Conservation (phyloP, 2,888 invertebrate species). For the Liopterus haemorrhoidalis region DNA sequence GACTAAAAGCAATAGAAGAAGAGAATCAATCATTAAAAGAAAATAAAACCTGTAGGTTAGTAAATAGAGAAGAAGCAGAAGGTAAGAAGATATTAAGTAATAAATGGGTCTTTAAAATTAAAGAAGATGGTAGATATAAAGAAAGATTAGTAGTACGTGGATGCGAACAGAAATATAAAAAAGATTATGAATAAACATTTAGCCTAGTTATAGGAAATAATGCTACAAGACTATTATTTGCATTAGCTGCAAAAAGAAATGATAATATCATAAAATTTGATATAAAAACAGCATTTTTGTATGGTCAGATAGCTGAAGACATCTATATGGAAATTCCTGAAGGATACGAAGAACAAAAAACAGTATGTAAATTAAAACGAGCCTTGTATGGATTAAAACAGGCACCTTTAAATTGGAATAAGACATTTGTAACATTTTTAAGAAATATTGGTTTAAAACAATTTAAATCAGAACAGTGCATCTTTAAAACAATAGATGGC, state of each 20-base stretch:
- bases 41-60: constrained; percentile 22
- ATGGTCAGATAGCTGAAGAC: constrained; percentile 13
- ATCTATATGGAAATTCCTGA: constrained; percentile 17
- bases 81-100: constrained; percentile 19
- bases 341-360: constrained; percentile 9
- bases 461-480: constrained; percentile 1
- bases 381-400: constrained; percentile 1
- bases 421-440: too few species aligned
- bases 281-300: constrained; percentile 16
- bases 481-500: not conserved
- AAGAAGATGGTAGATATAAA: constrained; percentile 25
- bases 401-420: not conserved
- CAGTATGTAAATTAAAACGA: too few species aligned
- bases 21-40: constrained; percentile 26
- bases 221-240: constrained; percentile 10
- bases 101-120: constrained; percentile 27
- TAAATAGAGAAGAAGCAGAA: constrained; percentile 10
- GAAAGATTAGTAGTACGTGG: constrained; percentile 12
- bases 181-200: not conserved
- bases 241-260: constrained; percentile 10
- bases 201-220: constrained; percentile 4
- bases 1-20: constrained; percentile 9
- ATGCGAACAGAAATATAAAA: not conserved
- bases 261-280: not conserved
- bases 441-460: too few species aligned